Base-by-base conservation (phyloP, 2,888 invertebrate genomes). In the Rhabditoides inermis region DNA sequence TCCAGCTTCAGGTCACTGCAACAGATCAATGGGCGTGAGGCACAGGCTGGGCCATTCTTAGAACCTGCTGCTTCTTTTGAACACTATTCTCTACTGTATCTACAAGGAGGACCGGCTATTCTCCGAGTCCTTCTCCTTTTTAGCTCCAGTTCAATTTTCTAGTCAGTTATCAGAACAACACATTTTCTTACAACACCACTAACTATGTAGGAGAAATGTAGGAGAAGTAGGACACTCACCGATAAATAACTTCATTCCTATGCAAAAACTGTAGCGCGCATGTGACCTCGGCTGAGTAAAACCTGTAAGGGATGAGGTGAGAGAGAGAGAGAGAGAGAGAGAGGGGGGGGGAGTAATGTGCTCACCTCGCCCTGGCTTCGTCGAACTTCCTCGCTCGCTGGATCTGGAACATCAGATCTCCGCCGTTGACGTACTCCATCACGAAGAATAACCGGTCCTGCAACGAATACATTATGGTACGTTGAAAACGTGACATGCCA, bases 381-480 rank as follows among this genome's bases (percentile, higher is more conserved):
- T 95, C 94, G 81, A 98, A 98, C 81, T 94, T 94, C 60, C 94
- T 83, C 58, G 94, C 90, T 76, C 90, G 84, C 81, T 98, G 95
- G 70, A 98, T 98, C 85, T 98, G 95, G 76, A 94, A 69, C 94
- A 95, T 81, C 55, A 81, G 72, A 75, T 81, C 81, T 54, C 81
- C 81, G 68, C 95, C 98, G 80, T 94, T 90, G 49, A 98, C 94
- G 80, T 94, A 95, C 81, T 95, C 95, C 95, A 98, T 98, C 64
- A 95, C 92, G 81, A 98, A 95, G 83, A 94, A 95, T 65, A 98
- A 83, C 12, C 90, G 85, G 78, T 91, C 91, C 80, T 85, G 65
- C 25, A 46, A 53, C 6, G 18, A 12, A 44, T 25, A 44, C 25
- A 44, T 40, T 10, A 40, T 12, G n/a, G 35, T n/a, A 12, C 12